Evolutionary conservation across 37 sponge, comb jelly and placozoan species (phyloP).

Genomic region (Ephydatia muelleri): DNA sequence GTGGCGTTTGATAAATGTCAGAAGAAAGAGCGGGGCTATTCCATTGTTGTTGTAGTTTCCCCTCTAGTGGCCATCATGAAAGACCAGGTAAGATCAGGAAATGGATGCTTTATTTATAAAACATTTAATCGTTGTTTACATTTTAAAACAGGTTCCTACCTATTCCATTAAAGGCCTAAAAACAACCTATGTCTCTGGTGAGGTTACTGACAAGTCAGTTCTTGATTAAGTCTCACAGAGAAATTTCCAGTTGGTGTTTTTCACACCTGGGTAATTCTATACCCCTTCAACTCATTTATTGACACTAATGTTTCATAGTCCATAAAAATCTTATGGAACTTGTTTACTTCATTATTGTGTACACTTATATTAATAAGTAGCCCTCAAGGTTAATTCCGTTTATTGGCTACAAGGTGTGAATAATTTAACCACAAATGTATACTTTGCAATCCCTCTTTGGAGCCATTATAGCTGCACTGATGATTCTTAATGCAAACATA

Average conservation of each 20-base stretch:
- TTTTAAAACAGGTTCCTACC: constrained; percentile 12
- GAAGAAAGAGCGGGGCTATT: background rate
- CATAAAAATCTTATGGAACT: too few relatives aligned
- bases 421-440: too few relatives aligned
- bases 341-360: too few relatives aligned
- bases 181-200: background rate
- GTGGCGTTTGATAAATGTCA: constrained; percentile 3
- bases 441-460: too few relatives aligned
- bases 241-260: constrained; percentile 23
- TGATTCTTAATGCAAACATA: too few relatives aligned
- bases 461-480: too few relatives aligned
- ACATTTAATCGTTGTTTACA: background rate
- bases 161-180: constrained; percentile 4
- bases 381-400: too few relatives aligned
- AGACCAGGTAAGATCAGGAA: constrained; percentile 9
- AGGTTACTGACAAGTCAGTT: background rate
- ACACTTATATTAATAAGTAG: too few relatives aligned
- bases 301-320: too few relatives aligned
- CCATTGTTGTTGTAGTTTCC: background rate
- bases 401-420: too few relatives aligned
- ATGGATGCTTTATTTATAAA: background rate
- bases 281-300: too few relatives aligned
- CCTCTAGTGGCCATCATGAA: constrained; percentile 26
- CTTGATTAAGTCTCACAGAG: background rate
- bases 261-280: too few relatives aligned